Conservation (phyloP, 2,113 vertebrate species). For the Nanorana parkeri region DNA sequence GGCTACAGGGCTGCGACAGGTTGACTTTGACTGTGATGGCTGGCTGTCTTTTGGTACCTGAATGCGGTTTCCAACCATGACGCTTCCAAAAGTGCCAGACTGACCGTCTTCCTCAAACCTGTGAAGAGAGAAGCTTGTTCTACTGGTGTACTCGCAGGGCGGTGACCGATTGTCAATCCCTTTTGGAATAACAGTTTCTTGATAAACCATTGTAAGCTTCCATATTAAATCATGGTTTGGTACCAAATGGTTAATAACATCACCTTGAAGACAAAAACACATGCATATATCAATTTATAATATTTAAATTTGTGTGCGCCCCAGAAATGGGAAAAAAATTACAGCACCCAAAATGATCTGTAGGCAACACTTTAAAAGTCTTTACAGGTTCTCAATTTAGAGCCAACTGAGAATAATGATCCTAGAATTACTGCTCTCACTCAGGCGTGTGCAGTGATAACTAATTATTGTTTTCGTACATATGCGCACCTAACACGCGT, state of each 20-base stretch:
- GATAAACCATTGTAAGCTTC: constrained; percentile 84
- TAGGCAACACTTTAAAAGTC: too few relatives aligned
- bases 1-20: constrained; percentile 69
- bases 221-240: constrained; percentile 88
- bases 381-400: too few relatives aligned
- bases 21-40: constrained; percentile 58
- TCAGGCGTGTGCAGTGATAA: too few relatives aligned
- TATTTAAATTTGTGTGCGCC: too few relatives aligned
- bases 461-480: too few relatives aligned
- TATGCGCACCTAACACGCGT: too few relatives aligned
- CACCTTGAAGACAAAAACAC: constrained; percentile 72
- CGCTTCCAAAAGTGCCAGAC: constrained; percentile 93
- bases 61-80: constrained; percentile 94
- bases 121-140: constrained; percentile 66
- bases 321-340: too few relatives aligned
- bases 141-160: constrained; percentile 53
- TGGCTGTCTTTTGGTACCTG: constrained; percentile 83
- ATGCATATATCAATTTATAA: too few relatives aligned
- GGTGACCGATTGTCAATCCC: constrained; percentile 63
- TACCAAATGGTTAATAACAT: constrained; percentile 81
- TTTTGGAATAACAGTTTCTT: constrained; percentile 78
- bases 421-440: too few relatives aligned
- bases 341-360: too few relatives aligned
- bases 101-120: constrained; percentile 76
- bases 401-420: too few relatives aligned